A percentile compares a stretch with the other conserved stretches of the same genome.
These are phyloP conservation scores for Malaclemys terrapin DNA, from an alignment of 2,113 vertebrate genomes.

Conservation along the genomic window DNA sequence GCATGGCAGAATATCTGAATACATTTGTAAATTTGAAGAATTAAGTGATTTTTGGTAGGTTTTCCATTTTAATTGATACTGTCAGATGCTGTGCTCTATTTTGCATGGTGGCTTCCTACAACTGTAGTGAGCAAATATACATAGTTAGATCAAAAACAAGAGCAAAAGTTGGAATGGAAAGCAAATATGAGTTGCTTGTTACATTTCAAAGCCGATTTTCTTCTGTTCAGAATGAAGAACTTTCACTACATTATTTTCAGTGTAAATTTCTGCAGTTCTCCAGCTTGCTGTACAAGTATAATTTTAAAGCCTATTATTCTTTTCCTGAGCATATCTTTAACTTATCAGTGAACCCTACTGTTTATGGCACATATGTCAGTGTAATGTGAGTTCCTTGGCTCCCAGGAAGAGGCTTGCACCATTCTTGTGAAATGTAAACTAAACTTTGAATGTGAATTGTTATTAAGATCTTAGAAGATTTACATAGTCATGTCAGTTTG, in stretches of 20 bases:
- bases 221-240: not conserved
- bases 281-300: not conserved
- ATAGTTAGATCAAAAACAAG: not conserved
- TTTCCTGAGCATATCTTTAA: not conserved
- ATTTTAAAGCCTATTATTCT: not conserved
- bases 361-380: not conserved
- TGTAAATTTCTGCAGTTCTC: not conserved
- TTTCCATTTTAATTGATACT: not conserved
- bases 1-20: not conserved
- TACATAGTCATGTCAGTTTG: not conserved
- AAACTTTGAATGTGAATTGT: not conserved
- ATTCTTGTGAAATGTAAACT: not conserved
- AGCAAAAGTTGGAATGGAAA: not conserved
- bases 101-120: not conserved
- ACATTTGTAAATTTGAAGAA: not conserved
- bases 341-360: not conserved
- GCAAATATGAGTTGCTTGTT: not conserved
- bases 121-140: not conserved
- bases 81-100: not conserved
- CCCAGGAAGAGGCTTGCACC: not conserved
- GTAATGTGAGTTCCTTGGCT: not conserved
- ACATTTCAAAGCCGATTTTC: not conserved
- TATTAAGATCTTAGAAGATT: not conserved
- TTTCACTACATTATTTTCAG: not conserved
- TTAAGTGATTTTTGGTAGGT: not conserved